phyloP scores from a whole-genome alignment of 2,113 vertebrate species.

The Brachyhypopomus occidentalis region DNA sequence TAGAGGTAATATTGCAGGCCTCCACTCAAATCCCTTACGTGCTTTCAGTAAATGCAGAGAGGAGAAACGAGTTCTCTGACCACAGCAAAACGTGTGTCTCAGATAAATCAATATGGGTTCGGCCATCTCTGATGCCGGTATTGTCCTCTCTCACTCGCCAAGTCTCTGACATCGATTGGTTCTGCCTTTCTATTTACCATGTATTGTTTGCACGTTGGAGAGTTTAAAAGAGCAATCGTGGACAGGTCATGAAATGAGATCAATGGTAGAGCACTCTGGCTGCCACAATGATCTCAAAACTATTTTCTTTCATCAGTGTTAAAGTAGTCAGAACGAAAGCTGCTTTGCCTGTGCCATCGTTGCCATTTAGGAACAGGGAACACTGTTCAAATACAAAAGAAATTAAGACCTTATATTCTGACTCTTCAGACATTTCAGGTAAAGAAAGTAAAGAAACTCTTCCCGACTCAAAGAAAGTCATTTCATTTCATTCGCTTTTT shows the following conservation, averaged over 20 bases:
- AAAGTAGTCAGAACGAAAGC: neutral
- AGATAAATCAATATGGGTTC: conserved; percentile 14
- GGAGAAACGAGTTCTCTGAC: conserved; percentile 11
- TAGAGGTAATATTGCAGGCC: conserved; percentile 1
- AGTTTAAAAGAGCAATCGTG: conserved; percentile 20
- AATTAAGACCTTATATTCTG: too few relatives aligned
- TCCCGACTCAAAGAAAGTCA: too few relatives aligned
- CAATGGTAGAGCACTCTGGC: neutral
- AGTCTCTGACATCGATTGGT: conserved; percentile 35
- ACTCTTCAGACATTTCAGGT: too few relatives aligned
- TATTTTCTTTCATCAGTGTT: conserved; percentile 2
- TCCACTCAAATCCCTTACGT: neutral
- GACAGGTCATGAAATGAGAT: neutral
- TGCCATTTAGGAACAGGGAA: neutral
- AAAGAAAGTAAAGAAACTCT: too few relatives aligned
- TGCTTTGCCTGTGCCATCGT: neutral
- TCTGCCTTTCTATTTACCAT: conserved; percentile 41
- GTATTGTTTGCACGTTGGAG: conserved; percentile 37
- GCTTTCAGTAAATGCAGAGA: neutral
- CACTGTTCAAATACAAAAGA: too few relatives aligned
- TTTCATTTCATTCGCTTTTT: too few relatives aligned
- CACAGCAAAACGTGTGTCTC: conserved; percentile 28
- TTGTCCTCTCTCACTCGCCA: neutral
- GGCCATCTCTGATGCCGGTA: neutral
- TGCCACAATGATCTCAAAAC: conserved; percentile 9